Evolutionary conservation across 2,797 vertebrate genomes (phyloP).

Genomic region (Sebastes oblongus): DNA sequence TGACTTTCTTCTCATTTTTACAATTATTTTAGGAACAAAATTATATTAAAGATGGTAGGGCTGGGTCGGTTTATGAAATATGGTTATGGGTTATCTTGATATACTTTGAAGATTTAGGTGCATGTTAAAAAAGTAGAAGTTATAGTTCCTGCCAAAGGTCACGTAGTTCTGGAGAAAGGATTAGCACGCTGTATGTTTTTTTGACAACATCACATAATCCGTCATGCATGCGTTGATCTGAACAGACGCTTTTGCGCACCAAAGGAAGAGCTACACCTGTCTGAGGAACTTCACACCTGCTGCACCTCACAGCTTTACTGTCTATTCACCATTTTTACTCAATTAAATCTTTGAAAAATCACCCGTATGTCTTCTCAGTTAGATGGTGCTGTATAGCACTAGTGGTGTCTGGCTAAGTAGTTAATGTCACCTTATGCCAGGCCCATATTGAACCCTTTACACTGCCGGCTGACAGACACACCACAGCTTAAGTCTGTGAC

Average conservation of each 20-base stretch:
- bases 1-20: conserved; percentile 5
- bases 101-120: neutral
- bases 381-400: conserved; percentile 36
- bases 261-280: neutral
- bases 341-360: neutral
- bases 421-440: conserved; percentile 49
- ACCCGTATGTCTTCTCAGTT: conserved; percentile 2
- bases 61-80: neutral
- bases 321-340: neutral
- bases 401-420: conserved; percentile 45
- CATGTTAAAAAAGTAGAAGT: neutral
- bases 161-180: conserved; percentile 45
- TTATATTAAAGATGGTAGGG: neutral
- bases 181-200: conserved; percentile 62
- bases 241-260: conserved; percentile 22
- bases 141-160: conserved; percentile 53
- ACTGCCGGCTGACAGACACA: conserved; percentile 43
- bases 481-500: conserved; percentile 71
- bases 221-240: conserved; percentile 42
- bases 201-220: conserved; percentile 64
- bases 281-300: neutral
- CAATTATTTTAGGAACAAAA: neutral
- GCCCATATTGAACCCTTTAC: conserved; percentile 38
- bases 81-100: neutral
- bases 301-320: neutral